These are phyloP conservation scores for Battus philenor DNA, from an alignment of 1,140 invertebrate genomes.

Conservation along the genomic window DNA sequence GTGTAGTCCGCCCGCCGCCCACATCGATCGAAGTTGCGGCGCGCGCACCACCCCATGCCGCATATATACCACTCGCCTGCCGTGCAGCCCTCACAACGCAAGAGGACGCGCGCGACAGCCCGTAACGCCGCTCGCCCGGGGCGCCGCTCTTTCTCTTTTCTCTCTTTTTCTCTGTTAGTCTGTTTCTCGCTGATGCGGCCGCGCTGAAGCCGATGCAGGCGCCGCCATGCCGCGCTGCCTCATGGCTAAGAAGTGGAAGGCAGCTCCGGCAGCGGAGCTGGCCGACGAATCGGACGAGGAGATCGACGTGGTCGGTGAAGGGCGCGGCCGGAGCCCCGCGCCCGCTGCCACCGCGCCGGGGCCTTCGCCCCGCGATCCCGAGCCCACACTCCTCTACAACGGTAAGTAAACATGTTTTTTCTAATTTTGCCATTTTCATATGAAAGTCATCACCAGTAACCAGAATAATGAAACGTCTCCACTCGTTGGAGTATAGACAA, in stretches of 20 bases:
- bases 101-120: conserved; percentile 70
- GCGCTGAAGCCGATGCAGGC: conserved; percentile 71
- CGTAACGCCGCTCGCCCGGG: conserved; percentile 71
- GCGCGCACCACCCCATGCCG: conserved; percentile 55
- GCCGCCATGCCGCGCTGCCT: conserved; percentile 88
- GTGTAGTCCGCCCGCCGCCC: conserved; percentile 38
- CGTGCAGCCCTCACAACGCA: conserved; percentile 68
- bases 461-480: too few species aligned
- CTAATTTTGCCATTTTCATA: too few species aligned
- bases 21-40: conserved; percentile 60
- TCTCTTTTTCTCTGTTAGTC: conserved; percentile 73
- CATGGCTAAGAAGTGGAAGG: conserved; percentile 95
- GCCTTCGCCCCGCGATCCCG: conserved; percentile 64
- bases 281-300: conserved; percentile 86
- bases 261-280: conserved; percentile 86
- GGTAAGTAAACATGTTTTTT: too few species aligned
- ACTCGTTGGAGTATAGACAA: too few species aligned
- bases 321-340: conserved; percentile 74
- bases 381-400: conserved; percentile 72
- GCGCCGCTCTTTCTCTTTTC: conserved; percentile 68
- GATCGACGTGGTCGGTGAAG: conserved; percentile 84
- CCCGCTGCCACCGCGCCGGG: conserved; percentile 69
- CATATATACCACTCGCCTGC: conserved; percentile 66
- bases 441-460: too few species aligned
- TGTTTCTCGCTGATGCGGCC: conserved; percentile 67